Base-by-base conservation (phyloP, 2,113 vertebrate species). In the Uria aalge region DNA sequence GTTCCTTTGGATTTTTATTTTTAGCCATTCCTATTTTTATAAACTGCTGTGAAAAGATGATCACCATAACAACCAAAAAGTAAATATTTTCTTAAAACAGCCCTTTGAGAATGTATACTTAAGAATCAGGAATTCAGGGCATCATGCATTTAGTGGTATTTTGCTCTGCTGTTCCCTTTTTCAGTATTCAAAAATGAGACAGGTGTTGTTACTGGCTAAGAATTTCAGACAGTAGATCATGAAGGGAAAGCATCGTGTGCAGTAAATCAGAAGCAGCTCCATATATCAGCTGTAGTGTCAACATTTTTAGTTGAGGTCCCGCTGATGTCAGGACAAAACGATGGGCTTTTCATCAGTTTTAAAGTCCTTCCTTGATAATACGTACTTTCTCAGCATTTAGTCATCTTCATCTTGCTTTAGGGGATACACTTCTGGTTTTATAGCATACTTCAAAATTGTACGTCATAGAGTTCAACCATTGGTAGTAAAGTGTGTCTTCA, bases 51-150 rank as follows among this genome's bases (percentile, higher is more conserved):
- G 92, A 96, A 96, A 97, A 94, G 85, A 90, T 88, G 92, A 90
- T 96, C 94, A 90, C 94, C 84, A 95, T 95, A 96, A 89, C 96
- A 95, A 95, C 94, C 74, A 85, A 86, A 88, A 95, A 96, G 95
- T 96, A 97, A 97, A 97, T 97, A 97, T 97, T 98, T 96, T 84
- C 88, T 96, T 97, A 93, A 95, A 94, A 80, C 74, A 85, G 64
- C 77, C 74, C 36, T 81, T 90, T 75, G 79, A 96, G 91, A 97
- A 79, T 84, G 71, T 95, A 83, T 85, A 67, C 82, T 95, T 94
- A 90, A 88, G 84, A 84, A 67, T 87, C 79, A 91, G 85, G 84
- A 97, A 97, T 97, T 95, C 82, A 84, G 63, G 48, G 50, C 91
- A 87, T 81, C 27, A 5, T 92, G 74, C 55, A 59, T 87, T 94